A percentile compares a stretch with the other conserved stretches of the same genome.
Conservation (phyloP, 2,113 vertebrate genomes). For the Ciconia boyciana region DNA sequence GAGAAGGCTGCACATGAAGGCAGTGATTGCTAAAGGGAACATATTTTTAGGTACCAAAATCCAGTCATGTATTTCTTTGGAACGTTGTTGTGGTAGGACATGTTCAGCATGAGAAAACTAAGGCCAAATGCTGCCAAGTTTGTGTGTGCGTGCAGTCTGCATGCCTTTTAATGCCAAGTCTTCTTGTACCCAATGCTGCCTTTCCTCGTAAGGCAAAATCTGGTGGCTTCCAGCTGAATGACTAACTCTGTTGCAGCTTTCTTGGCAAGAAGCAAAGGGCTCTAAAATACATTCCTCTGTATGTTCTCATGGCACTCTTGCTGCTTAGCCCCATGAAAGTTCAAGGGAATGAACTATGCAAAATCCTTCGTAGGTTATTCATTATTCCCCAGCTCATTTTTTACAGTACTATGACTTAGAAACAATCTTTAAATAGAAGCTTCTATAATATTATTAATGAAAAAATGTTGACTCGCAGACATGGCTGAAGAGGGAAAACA, state of each 20-base stretch:
- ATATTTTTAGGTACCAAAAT: not conserved
- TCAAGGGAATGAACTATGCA: not conserved
- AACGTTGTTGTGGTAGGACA: not conserved
- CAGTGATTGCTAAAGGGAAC: not conserved
- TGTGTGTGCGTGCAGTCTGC: accelerated
- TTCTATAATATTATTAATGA: not conserved
- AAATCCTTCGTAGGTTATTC: not conserved
- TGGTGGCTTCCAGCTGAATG: not conserved
- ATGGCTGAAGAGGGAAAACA: not conserved
- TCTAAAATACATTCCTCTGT: not conserved
- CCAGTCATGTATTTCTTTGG: not conserved
- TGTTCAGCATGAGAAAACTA: not conserved
- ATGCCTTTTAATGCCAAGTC: not conserved
- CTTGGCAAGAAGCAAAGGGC: not conserved
- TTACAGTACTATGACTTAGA: not conserved
- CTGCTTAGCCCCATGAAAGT: not conserved
- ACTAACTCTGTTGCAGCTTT: not conserved
- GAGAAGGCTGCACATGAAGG: not conserved
- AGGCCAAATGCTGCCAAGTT: not conserved
- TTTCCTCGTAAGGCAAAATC: not conserved
- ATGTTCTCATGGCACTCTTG: not conserved
- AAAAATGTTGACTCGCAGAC: not conserved
- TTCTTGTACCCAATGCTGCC: not conserved
- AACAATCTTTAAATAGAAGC: not conserved
- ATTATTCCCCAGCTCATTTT: not conserved